phyloP scores from a whole-genome alignment of 2,888 invertebrate genomes.

The Caenorhabditis sp. region DNA sequence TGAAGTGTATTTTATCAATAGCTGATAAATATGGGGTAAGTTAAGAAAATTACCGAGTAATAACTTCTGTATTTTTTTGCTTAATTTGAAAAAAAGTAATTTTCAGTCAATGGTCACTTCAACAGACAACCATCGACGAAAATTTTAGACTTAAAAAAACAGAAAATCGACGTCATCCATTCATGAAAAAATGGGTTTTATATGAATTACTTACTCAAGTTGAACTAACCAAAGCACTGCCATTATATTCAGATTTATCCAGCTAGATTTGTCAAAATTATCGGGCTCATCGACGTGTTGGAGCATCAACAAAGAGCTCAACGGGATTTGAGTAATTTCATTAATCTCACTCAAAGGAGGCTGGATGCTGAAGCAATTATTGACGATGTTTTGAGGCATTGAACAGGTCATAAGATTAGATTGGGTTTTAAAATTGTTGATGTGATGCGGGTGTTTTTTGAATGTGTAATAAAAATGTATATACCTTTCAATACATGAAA shows the following conservation, averaged over 20 bases:
- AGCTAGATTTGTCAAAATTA: slow-evolving; percentile 17
- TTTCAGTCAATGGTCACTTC: slow-evolving; percentile 1
- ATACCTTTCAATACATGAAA: too few species aligned
- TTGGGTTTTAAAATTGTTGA: too few species aligned
- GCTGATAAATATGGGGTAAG: not conserved
- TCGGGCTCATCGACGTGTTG: slow-evolving; percentile 25
- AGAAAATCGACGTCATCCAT: not conserved
- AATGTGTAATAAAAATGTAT: too few species aligned
- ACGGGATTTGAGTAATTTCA: not conserved
- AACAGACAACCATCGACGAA: not conserved
- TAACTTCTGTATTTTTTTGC: too few species aligned
- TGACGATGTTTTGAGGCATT: slow-evolving; percentile 19
- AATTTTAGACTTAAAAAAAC: not conserved
- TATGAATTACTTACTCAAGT: not conserved
- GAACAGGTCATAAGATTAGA: too few species aligned
- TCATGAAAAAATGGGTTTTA: not conserved
- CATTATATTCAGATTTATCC: not conserved
- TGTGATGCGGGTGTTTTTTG: too few species aligned
- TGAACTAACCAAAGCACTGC: not conserved
- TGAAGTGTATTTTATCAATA: too few species aligned
- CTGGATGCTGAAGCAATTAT: slow-evolving; percentile 9
- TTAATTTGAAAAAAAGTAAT: not conserved
- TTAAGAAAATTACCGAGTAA: too few species aligned
- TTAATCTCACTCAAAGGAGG: not conserved
- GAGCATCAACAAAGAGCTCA: slow-evolving; percentile 33